Conservation (phyloP, 2,888 invertebrate genomes). For the Ptycholaimellus sp. region DNA sequence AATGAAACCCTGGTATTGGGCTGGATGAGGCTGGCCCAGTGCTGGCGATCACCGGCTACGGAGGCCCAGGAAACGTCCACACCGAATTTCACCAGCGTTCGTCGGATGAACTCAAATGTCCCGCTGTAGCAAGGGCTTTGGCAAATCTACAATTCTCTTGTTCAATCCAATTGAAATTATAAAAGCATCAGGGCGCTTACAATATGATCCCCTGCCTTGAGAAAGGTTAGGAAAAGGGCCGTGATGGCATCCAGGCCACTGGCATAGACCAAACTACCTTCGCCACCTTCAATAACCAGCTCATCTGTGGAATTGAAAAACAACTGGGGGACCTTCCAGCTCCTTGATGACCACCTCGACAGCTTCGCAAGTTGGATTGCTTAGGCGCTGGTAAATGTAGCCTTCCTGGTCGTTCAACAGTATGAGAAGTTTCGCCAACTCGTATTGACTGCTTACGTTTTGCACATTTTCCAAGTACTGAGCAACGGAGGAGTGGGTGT, state of each 20-base stretch:
- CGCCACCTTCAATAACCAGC: slow-evolving; percentile 9
- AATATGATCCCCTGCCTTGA: slow-evolving; percentile 27
- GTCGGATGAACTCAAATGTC: slow-evolving; percentile 18
- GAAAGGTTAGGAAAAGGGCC: slow-evolving; percentile 23
- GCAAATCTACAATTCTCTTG: slow-evolving; percentile 13
- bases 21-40: too few species aligned
- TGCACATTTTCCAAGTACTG: neutral
- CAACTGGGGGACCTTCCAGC: slow-evolving; percentile 4
- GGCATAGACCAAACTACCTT: slow-evolving; percentile 10
- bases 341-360: slow-evolving; percentile 6
- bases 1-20: slow-evolving; percentile 27
- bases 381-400: slow-evolving; percentile 5
- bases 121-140: slow-evolving; percentile 24
- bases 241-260: slow-evolving; percentile 19
- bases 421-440: neutral
- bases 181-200: slow-evolving; percentile 3
- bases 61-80: slow-evolving; percentile 19
- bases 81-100: slow-evolving; percentile 18
- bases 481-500: neutral
- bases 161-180: neutral
- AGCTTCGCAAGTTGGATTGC: slow-evolving; percentile 5
- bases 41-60: too few species aligned
- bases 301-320: neutral
- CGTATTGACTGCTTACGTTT: neutral
- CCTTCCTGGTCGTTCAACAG: neutral